Percentiles rank a stretch among this genome's conserved stretches.
Evolutionary conservation across 2,888 invertebrate genomes (phyloP).

Genomic region (Diplazon laetatorius): DNA sequence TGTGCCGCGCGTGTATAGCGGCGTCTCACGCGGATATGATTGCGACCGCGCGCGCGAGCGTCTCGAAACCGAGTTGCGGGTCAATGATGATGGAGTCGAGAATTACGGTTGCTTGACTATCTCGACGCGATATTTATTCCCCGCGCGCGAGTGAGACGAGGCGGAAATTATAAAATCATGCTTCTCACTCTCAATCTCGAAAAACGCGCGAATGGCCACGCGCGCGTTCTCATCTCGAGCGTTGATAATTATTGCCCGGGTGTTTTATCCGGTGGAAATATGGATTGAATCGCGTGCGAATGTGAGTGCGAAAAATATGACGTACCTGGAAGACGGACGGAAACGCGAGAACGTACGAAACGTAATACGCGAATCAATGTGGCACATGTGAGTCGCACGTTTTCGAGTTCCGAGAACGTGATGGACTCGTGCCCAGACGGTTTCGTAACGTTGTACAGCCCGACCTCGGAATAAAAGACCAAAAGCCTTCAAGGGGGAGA

Average conservation of each 20-base stretch:
- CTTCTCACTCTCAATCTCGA: slow-evolving; percentile 46
- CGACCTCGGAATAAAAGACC: too few species aligned
- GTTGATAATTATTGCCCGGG: slow-evolving; percentile 71
- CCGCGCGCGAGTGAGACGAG: slow-evolving; percentile 44
- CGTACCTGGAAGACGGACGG: too few species aligned
- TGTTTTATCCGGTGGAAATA: too few species aligned
- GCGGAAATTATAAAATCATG: slow-evolving; percentile 72
- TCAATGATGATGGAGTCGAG: slow-evolving; percentile 72
- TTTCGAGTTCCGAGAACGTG: too few species aligned
- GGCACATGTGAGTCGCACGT: too few species aligned
- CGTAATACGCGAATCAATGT: background rate
- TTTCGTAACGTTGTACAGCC: too few species aligned
- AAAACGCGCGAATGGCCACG: slow-evolving; percentile 61
- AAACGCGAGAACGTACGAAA: too few species aligned
- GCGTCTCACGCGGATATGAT: slow-evolving; percentile 51
- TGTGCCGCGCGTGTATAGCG: background rate
- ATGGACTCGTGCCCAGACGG: too few species aligned
- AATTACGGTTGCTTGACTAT: slow-evolving; percentile 55
- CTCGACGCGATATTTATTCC: too few species aligned
- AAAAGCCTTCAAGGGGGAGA: too few species aligned
- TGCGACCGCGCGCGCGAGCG: slow-evolving; percentile 65
- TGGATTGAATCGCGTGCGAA: slow-evolving; percentile 59
- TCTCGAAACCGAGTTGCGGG: slow-evolving; percentile 66
- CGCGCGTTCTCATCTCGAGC: too few species aligned
- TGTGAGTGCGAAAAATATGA: background rate